A percentile compares a stretch with the other conserved stretches of the same genome.
Conservation (phyloP, 2,797 vertebrate genomes). For the Acrossocheilus fasciatus region DNA sequence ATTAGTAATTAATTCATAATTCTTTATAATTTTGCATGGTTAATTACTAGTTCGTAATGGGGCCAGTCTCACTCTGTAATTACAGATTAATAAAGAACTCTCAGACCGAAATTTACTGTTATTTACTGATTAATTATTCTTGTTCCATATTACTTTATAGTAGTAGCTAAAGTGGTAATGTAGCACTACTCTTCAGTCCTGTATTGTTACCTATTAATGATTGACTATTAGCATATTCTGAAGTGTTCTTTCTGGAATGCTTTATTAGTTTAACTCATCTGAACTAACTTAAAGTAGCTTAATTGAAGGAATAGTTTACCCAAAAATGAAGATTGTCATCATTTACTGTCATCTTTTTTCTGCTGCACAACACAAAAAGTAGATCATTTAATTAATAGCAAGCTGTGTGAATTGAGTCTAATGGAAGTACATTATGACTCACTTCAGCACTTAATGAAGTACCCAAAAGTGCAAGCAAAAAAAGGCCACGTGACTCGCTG, state of each 20-base stretch:
- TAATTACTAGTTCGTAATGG: neutral
- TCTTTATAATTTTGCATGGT: neutral
- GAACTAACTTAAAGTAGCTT: neutral
- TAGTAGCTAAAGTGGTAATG: neutral
- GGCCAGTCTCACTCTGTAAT: neutral
- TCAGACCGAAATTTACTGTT: neutral
- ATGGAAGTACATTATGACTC: conserved; percentile 13
- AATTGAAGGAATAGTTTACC: neutral
- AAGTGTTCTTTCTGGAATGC: neutral
- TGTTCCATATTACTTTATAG: neutral
- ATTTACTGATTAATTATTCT: neutral
- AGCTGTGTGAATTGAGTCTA: neutral
- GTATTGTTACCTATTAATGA: neutral
- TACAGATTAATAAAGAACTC: neutral
- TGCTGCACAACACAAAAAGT: neutral
- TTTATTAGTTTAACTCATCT: neutral
- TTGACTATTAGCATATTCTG: neutral
- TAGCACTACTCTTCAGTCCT: neutral
- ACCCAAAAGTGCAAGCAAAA: neutral
- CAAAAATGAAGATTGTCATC: neutral
- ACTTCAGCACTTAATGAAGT: neutral
- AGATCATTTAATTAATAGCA: neutral
- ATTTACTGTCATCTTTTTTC: neutral
- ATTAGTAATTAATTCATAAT: neutral
- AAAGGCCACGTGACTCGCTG: neutral